Conservation (phyloP, 2,797 vertebrate species). For the Cossypha heuglini region DNA sequence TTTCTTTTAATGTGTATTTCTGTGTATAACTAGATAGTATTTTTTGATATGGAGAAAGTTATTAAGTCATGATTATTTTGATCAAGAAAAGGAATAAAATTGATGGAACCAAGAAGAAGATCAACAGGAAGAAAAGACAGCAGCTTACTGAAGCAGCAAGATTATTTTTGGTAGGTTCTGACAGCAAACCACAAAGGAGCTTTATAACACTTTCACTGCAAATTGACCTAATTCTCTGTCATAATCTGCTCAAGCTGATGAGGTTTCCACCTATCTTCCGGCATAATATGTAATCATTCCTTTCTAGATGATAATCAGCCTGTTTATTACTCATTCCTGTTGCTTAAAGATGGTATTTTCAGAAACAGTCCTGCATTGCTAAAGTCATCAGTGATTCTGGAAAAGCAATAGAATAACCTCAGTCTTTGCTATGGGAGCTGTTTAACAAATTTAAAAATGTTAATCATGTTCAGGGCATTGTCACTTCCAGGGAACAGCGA, state of each 20-base stretch:
- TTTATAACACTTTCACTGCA: slow-evolving; percentile 4
- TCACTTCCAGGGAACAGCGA: slow-evolving; percentile 24
- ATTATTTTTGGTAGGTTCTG: background rate
- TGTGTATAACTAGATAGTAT: background rate
- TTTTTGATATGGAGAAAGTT: background rate
- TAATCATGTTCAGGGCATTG: slow-evolving; percentile 49
- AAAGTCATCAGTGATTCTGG: background rate
- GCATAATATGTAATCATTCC: background rate
- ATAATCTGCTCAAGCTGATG: background rate
- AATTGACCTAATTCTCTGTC: slow-evolving; percentile 27
- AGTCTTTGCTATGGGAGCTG: background rate
- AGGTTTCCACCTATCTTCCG: slow-evolving; percentile 11
- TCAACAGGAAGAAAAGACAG: background rate
- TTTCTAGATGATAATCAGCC: background rate
- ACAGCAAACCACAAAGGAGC: background rate
- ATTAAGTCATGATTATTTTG: background rate
- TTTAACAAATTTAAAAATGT: slow-evolving; percentile 46
- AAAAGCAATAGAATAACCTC: background rate
- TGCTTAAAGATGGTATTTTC: slow-evolving; percentile 11
- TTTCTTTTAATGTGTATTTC: background rate
- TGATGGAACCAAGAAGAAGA: background rate
- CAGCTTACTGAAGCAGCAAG: background rate
- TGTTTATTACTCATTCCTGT: background rate
- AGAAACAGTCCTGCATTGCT: background rate
- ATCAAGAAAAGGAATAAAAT: background rate